Evolutionary conservation across 2,888 invertebrate genomes (phyloP), one percentile per base, ranked within the genome.

Genomic region (Dilophus febrilis): DNA sequence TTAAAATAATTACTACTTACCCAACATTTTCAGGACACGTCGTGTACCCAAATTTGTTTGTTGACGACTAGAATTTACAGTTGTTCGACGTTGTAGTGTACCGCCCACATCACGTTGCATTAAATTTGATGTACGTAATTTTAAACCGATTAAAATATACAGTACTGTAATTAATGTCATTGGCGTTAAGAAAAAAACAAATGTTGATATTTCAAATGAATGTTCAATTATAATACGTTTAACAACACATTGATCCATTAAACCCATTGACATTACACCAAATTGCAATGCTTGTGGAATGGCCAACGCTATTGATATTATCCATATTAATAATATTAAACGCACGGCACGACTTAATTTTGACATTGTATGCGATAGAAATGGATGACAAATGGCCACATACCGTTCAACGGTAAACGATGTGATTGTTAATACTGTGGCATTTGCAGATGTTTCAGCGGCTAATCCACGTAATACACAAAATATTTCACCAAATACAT

Each of bases 91-190:
- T 38, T 50, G 48, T 7, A 51, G 37, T 16, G 49, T 49, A 41
- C 47, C 47, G n/a, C 53, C 53, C 40, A 53, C 51, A 8, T 52
- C 54, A 14, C 53, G 51, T 42, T 60, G 65, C 55, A 67, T 62
- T 49, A 61, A 53, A 41, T 60, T 65, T 1, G 72, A 69, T 30
- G 67, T 65, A 45, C 70, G 67, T 46, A 83, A 62, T 55, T 77
- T 78, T 35, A 80, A 52, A 1, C 78, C 83, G 49, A 83, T 82
- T 48, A 82, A 62, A 41, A 79, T 66, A 54, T 90, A 90, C 44
- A 90, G 61, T 44, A 85, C 78, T n/a, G 78, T 72, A 52, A 88
- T 86, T 45, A 87, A 66, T 30, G 80, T 79, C 85, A 90, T 86
- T 4, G 88, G 88, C n/a, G 77, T 72, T 38, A 85, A 74, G 58